phyloP scores from a whole-genome alignment of 2,797 vertebrate genomes.

The Taeniopygia guttata region DNA sequence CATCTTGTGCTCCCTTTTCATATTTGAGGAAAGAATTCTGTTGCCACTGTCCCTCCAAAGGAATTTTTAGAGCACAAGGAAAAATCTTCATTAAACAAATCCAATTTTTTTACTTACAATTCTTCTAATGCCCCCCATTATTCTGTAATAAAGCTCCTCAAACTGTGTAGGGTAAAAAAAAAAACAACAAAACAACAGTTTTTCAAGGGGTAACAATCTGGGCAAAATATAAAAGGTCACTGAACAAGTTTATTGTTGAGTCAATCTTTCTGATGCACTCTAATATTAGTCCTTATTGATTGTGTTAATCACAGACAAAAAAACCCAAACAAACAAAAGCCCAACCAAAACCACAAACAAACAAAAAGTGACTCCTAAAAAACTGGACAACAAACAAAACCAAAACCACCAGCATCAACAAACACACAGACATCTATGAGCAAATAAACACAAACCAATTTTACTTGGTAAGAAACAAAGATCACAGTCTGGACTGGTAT shows the following conservation, averaged over 20 bases:
- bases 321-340: background rate
- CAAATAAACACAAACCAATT: background rate
- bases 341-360: background rate
- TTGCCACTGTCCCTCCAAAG: background rate
- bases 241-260: background rate
- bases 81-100: background rate
- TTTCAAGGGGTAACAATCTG: background rate
- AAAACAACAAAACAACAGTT: background rate
- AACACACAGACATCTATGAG: too few species aligned
- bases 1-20: background rate
- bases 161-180: background rate
- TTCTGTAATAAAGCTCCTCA: background rate
- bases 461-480: background rate
- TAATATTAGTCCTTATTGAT: background rate
- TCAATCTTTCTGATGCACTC: background rate
- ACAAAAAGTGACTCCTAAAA: accelerated
- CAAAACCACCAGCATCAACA: background rate
- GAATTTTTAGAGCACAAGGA: background rate
- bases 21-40: background rate
- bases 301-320: background rate
- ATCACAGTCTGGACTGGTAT: background rate
- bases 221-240: background rate
- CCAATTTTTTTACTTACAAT: background rate
- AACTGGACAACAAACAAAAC: background rate
- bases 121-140: background rate